A percentile compares a stretch with the other conserved stretches of the same genome.
phyloP scores from a whole-genome alignment of 2,888 invertebrate species.

The Tipula helvola region DNA sequence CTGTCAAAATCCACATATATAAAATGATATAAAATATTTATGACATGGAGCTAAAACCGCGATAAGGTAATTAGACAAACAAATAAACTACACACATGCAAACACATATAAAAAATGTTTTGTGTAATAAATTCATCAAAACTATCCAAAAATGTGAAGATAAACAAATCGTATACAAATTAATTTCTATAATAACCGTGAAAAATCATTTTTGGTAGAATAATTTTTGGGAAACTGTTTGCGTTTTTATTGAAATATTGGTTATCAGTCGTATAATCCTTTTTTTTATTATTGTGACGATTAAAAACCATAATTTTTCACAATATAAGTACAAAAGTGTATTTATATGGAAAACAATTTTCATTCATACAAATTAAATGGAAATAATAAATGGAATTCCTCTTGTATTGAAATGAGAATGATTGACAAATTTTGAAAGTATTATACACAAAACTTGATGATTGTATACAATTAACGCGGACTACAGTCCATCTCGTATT shows the following conservation, averaged over 20 bases:
- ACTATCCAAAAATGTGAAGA: background rate
- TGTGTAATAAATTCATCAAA: background rate
- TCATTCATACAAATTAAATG: background rate
- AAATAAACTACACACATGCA: background rate
- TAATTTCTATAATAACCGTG: background rate
- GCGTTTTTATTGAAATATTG: background rate
- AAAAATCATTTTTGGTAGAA: background rate
- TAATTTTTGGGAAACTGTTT: background rate
- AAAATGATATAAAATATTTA: background rate
- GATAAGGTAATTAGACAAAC: background rate
- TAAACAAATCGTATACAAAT: background rate
- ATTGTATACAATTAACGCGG: background rate
- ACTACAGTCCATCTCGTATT: background rate
- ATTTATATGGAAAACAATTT: background rate
- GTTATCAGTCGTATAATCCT: background rate
- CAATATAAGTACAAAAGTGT: background rate
- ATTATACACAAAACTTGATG: background rate
- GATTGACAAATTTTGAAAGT: background rate
- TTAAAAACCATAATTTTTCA: background rate
- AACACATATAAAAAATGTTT: background rate
- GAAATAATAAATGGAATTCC: background rate
- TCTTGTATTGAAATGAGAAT: background rate
- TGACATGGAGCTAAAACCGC: background rate
- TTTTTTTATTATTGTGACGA: background rate
- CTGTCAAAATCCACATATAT: background rate